Percentiles rank a stretch among this genome's conserved stretches.
Evolutionary conservation across 2,888 invertebrate genomes (phyloP).

Genomic region (Melieria crassipennis): DNA sequence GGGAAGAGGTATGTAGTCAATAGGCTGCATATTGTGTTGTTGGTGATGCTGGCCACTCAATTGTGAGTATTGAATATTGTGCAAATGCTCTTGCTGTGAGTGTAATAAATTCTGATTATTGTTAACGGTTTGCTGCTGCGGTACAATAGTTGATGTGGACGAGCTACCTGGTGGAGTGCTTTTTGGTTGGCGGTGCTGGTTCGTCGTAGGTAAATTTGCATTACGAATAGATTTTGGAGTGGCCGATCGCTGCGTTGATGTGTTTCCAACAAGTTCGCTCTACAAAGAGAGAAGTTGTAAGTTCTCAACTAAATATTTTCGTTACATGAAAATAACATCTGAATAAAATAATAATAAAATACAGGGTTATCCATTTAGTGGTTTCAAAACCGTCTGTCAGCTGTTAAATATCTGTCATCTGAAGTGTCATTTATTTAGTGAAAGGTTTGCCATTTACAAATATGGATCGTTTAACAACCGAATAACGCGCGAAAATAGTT

Average conservation of each 20-base stretch:
- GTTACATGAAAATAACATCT: no score
- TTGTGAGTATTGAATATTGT: slow-evolving; percentile 54
- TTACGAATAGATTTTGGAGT: slow-evolving; percentile 63
- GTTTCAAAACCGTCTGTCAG: no score
- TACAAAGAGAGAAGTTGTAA: slow-evolving; percentile 30
- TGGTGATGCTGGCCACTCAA: slow-evolving; percentile 53
- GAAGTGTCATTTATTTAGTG: no score
- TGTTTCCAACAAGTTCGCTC: slow-evolving; percentile 52
- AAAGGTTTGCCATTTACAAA: no score
- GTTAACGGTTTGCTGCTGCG: slow-evolving; percentile 46
- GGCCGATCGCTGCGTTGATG: slow-evolving; percentile 59
- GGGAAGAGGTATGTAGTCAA: slow-evolving; percentile 62
- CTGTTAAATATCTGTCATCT: no score
- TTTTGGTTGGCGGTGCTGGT: slow-evolving; percentile 59
- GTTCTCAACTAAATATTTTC: not conserved
- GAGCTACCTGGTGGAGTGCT: slow-evolving; percentile 53
- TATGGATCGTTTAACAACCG: no score
- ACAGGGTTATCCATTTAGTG: no score
- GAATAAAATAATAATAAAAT: no score
- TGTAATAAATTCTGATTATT: slow-evolving; percentile 55
- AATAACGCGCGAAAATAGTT: no score
- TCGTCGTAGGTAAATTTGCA: slow-evolving; percentile 47
- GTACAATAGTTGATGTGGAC: slow-evolving; percentile 43
- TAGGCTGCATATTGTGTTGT: slow-evolving; percentile 66
- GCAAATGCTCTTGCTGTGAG: slow-evolving; percentile 61